Conservation (phyloP, 2,888 invertebrate species). For the Choreutis nemorana region DNA sequence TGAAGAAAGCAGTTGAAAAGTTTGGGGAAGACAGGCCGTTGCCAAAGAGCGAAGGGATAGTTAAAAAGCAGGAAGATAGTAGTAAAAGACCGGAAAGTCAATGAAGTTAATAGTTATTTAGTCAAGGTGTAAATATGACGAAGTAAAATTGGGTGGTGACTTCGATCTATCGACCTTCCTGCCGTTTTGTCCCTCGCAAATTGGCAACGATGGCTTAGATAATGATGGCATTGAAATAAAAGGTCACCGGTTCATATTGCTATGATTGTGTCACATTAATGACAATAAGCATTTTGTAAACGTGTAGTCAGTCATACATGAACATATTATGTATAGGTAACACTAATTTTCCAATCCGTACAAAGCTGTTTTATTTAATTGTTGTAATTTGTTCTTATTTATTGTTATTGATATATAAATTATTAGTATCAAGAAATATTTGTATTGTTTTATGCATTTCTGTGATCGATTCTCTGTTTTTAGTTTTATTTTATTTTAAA, state of each 20-base stretch:
- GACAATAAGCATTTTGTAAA: slow-evolving; percentile 56
- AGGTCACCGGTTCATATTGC: slow-evolving; percentile 7
- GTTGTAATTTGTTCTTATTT: slow-evolving; percentile 28
- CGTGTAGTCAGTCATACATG: slow-evolving; percentile 24
- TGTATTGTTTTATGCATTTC: slow-evolving; percentile 52
- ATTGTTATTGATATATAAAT: slow-evolving; percentile 25
- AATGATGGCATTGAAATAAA: slow-evolving; percentile 4
- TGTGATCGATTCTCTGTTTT: slow-evolving; percentile 50
- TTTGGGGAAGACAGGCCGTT: slow-evolving; percentile 20
- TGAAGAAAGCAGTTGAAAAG: slow-evolving; percentile 39
- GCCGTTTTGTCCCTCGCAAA: slow-evolving; percentile 21
- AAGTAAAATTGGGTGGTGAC: neutral
- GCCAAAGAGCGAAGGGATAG: slow-evolving; percentile 37
- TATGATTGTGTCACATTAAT: slow-evolving; percentile 29
- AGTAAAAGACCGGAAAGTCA: slow-evolving; percentile 46
- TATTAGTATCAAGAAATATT: slow-evolving; percentile 36
- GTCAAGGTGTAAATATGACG: slow-evolving; percentile 17
- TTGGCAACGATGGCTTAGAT: slow-evolving; percentile 14
- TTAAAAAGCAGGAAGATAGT: slow-evolving; percentile 31
- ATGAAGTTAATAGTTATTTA: slow-evolving; percentile 17
- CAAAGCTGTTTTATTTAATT: slow-evolving; percentile 23
- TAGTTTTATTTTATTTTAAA: too few relatives aligned
- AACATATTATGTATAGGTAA: too few relatives aligned
- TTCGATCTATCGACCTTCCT: slow-evolving; percentile 10
- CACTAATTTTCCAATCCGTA: slow-evolving; percentile 24